These are phyloP conservation scores for Trichacis sp. DNA, from an alignment of 2,888 invertebrate species.

Conservation along the genomic window DNA sequence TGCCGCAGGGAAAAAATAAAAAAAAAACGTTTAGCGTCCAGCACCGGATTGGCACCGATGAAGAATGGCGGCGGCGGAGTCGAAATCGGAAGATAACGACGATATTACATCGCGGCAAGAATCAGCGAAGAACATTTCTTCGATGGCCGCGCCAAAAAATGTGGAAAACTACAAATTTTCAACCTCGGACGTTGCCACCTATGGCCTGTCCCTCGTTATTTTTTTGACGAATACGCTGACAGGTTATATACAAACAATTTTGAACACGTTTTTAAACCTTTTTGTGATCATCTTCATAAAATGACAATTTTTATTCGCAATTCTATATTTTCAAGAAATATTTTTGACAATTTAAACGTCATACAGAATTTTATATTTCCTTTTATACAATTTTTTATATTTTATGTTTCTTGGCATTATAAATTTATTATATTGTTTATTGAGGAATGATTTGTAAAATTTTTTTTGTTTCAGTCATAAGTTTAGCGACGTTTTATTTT, in stretches of 20 bases:
- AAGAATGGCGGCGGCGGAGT: constrained; percentile 55
- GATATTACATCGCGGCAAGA: constrained; percentile 45
- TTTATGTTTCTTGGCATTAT: too few species aligned
- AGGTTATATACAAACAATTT: too few species aligned
- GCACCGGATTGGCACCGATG: too few species aligned
- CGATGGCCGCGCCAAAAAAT: constrained; percentile 42
- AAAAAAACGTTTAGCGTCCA: constrained; percentile 44
- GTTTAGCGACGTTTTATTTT: constrained; percentile 73
- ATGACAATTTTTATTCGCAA: constrained; percentile 11
- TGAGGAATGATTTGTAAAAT: too few species aligned
- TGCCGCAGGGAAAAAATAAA: constrained; percentile 1
- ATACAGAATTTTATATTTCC: too few species aligned
- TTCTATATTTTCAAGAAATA: too few species aligned
- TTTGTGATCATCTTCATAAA: too few species aligned
- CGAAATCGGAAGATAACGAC: constrained; percentile 43
- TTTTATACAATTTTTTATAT: too few species aligned
- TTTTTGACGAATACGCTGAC: constrained; percentile 74
- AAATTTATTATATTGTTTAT: constrained; percentile 22
- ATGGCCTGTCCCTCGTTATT: constrained; percentile 72
- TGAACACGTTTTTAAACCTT: too few species aligned
- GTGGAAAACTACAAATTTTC: constrained; percentile 49
- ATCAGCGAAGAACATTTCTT: constrained; percentile 38
- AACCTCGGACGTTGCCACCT: constrained; percentile 50
- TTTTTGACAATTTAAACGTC: too few species aligned
- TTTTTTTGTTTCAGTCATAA: constrained; percentile 72